Percentiles rank a stretch among this genome's conserved stretches.
phyloP scores from a whole-genome alignment of 2,888 invertebrate genomes.

The Cheilosia grossa region DNA sequence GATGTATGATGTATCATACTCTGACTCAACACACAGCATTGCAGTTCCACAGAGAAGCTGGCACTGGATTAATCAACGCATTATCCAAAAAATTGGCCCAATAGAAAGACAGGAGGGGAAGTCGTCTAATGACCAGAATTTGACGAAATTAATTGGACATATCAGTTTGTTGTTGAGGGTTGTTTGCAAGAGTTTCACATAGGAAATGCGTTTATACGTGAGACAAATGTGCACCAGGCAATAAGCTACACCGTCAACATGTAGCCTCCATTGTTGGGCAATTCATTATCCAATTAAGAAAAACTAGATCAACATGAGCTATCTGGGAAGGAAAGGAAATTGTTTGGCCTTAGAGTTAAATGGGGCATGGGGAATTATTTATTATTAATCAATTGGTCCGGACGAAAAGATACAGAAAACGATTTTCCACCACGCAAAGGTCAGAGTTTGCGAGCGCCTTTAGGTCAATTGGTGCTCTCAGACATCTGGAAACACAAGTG shows the following conservation, averaged over 20 bases:
- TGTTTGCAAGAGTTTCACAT: constrained; percentile 4
- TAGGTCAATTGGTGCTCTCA: neutral
- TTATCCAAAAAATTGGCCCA: constrained; percentile 45
- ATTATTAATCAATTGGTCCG: constrained; percentile 46
- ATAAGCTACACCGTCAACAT: constrained; percentile 18
- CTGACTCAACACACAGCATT: constrained; percentile 34
- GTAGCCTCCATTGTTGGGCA: constrained; percentile 49
- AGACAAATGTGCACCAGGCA: neutral
- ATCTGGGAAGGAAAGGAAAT: constrained; percentile 1
- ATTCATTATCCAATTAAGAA: constrained; percentile 60
- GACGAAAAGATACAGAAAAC: neutral
- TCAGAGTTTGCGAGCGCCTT: constrained; percentile 16
- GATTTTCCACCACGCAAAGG: constrained; percentile 31
- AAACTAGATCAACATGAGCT: constrained; percentile 52
- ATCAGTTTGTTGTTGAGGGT: constrained; percentile 11
- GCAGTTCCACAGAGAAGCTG: neutral
- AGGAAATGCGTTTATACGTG: constrained; percentile 28
- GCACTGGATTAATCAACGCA: constrained; percentile 45
- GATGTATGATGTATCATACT: constrained; percentile 13
- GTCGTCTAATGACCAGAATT: constrained; percentile 27
- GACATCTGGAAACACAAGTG: neutral
- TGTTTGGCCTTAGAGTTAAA: constrained; percentile 1
- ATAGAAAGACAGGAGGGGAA: constrained; percentile 29
- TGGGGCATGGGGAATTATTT: constrained; percentile 14
- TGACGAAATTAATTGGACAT: constrained; percentile 39